A percentile compares a stretch with the other conserved stretches of the same genome.
Evolutionary conservation across 1,140 invertebrate genomes (phyloP).

Genomic region (Drosophila lowei): DNA sequence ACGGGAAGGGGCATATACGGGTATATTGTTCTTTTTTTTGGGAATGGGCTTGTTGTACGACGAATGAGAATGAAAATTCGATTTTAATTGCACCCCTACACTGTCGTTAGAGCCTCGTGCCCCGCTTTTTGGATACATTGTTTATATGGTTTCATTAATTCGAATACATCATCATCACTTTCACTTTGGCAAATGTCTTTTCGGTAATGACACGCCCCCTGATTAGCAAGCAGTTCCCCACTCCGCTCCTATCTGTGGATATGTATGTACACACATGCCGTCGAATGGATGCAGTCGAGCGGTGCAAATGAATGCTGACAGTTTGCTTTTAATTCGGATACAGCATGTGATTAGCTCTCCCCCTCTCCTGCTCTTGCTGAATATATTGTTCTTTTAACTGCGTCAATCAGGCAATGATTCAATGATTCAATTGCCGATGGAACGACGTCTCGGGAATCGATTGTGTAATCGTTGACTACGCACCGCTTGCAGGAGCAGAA

Average conservation of each 20-base stretch:
- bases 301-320: conserved; percentile 46
- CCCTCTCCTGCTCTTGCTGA: not conserved
- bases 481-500: conserved; percentile 13
- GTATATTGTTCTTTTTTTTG: conserved; percentile 8
- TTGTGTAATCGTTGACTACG: conserved; percentile 37
- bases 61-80: conserved; percentile 56
- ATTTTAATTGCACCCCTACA: conserved; percentile 58
- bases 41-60: not conserved
- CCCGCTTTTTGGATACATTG: conserved; percentile 16
- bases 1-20: conserved; percentile 7
- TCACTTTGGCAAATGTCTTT: conserved; percentile 32
- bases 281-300: conserved; percentile 34
- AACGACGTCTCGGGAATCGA: conserved; percentile 43
- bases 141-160: conserved; percentile 22
- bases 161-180: conserved; percentile 30
- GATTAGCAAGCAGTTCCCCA: not conserved
- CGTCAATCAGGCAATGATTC: conserved; percentile 47
- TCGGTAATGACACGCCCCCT: conserved; percentile 3
- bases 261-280: conserved; percentile 19
- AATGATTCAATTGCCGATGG: conserved; percentile 56
- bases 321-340: conserved; percentile 56
- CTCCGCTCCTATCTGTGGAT: too few species aligned
- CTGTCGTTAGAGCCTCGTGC: conserved; percentile 33
- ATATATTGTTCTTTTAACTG: conserved; percentile 29
- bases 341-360: conserved; percentile 43